Conservation (phyloP, 1,140 invertebrate species). For the Leptonema lineaticorne region DNA sequence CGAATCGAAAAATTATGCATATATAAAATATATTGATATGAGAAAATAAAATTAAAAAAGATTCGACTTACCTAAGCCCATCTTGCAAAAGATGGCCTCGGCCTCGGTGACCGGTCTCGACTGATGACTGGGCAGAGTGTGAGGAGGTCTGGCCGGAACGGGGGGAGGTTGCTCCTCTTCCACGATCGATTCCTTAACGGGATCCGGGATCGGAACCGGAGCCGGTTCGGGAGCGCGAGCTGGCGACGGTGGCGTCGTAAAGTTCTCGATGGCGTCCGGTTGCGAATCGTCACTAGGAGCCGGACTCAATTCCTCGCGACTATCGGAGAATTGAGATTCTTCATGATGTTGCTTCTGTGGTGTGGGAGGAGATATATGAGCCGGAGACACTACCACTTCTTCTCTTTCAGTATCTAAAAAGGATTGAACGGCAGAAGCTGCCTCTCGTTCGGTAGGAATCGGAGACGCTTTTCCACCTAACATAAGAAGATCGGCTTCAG, state of each 20-base stretch:
- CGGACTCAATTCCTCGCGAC: conserved; percentile 42
- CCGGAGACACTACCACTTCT: conserved; percentile 47
- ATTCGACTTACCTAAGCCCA: conserved; percentile 62
- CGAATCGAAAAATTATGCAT: no score
- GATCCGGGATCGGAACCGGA: conserved; percentile 43
- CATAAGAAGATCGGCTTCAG: conserved; percentile 13
- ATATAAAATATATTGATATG: no score
- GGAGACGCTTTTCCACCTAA: conserved; percentile 44
- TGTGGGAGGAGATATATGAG: conserved; percentile 45
- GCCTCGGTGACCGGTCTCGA: conserved; percentile 60
- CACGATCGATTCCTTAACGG: conserved; percentile 37
- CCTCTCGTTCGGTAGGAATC: conserved; percentile 28
- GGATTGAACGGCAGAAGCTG: conserved; percentile 13
- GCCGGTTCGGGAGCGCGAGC: conserved; percentile 3
- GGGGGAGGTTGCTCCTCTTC: conserved; percentile 16
- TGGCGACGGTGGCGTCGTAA: conserved; percentile 42
- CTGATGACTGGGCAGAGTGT: conserved; percentile 41
- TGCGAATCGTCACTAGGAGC: conserved; percentile 48
- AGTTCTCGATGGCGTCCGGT: conserved; percentile 42
- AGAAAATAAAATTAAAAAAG: no score
- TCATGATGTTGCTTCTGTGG: conserved; percentile 26
- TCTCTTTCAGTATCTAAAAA: conserved; percentile 51
- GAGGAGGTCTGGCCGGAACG: conserved; percentile 26
- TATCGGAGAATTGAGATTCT: conserved; percentile 33
- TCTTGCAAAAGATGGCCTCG: conserved; percentile 65